These are phyloP conservation scores for Oncorhynchus gorbuscha DNA, from an alignment of 2,113 vertebrate species.

Conservation along the genomic window DNA sequence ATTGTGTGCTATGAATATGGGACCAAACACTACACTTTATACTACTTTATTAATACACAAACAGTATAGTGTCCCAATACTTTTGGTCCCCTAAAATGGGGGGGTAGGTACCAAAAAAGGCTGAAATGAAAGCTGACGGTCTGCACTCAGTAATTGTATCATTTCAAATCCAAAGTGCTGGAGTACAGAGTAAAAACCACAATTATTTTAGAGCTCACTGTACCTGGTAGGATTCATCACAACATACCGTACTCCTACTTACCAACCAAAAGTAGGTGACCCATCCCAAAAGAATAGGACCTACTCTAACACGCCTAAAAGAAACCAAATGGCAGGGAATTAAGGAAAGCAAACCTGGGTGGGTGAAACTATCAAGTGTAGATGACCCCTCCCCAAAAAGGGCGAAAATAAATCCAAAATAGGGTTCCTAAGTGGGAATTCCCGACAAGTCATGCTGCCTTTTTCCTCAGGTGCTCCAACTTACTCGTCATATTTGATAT, in stretches of 20 bases:
- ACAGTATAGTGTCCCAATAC: too few relatives aligned
- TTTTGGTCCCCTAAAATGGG: too few relatives aligned
- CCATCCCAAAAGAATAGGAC: not conserved
- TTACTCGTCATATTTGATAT: conserved; percentile 99
- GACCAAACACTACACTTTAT: too few relatives aligned
- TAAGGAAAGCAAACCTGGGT: not conserved
- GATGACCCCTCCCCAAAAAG: not conserved
- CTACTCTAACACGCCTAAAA: not conserved
- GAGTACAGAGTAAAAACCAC: too few relatives aligned
- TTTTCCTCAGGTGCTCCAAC: conserved; percentile 59
- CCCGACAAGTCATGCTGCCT: not conserved
- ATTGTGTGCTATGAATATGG: too few relatives aligned
- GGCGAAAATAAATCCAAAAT: not conserved
- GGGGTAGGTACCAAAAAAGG: too few relatives aligned
- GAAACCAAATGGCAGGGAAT: not conserved
- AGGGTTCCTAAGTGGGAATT: not conserved
- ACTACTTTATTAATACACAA: too few relatives aligned
- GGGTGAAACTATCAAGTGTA: not conserved
- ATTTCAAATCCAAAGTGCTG: too few relatives aligned
- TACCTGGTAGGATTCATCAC: not conserved
- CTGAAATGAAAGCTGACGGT: too few relatives aligned
- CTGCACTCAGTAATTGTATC: too few relatives aligned
- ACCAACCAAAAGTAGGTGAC: too few relatives aligned
- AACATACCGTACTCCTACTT: not conserved
- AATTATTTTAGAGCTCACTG: too few relatives aligned